Base-by-base conservation (phyloP, 2,797 vertebrate genomes). In the Chanos chanos region DNA sequence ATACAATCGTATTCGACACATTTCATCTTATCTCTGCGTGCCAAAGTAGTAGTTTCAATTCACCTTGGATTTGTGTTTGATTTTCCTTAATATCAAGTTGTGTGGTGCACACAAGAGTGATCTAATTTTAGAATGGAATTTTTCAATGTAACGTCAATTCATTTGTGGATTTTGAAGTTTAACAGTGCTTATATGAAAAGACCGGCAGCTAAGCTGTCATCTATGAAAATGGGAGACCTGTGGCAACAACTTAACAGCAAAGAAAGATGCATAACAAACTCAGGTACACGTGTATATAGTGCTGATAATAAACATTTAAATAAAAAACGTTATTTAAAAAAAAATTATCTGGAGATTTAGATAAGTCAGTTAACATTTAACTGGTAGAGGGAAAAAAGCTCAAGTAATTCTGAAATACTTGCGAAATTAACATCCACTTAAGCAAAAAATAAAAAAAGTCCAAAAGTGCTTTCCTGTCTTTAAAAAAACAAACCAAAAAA, bases 1-100 rank as follows among this genome's bases (percentile, higher is more conserved):
- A 77, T 87, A 89, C 86, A 89, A 87, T 87, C 80, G n/a, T n/a
- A n/a, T 85, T 82, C 64, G 74, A 83, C 79, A 83, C 72, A 71
- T 71, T 50, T 70, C 64, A 66, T 81, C 64, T 39, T 15, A 49
- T 39, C 39, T 47, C 15, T 50, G 58, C 28, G 21, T 13, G 39
- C 22, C 34, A 52, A 60, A 54, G 28, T 21, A 63, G 34, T 52
- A 12, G 51, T 24, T 36, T 22, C 19, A n/a, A n/a, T n/a, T n/a
- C n/a, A n/a, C n/a, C n/a, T n/a, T n/a, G n/a, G n/a, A n/a, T n/a
- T n/a, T n/a, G n/a, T n/a, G n/a, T n/a, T n/a, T n/a, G n/a, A n/a
- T n/a, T n/a, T n/a, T n/a, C n/a, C n/a, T n/a, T n/a, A n/a, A n/a
- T n/a, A n/a, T n/a, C n/a, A n/a, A n/a, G n/a, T n/a, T n/a, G n/a